Evolutionary conservation across 2,113 vertebrate genomes (phyloP).

Genomic region (Panurus biarmicus): DNA sequence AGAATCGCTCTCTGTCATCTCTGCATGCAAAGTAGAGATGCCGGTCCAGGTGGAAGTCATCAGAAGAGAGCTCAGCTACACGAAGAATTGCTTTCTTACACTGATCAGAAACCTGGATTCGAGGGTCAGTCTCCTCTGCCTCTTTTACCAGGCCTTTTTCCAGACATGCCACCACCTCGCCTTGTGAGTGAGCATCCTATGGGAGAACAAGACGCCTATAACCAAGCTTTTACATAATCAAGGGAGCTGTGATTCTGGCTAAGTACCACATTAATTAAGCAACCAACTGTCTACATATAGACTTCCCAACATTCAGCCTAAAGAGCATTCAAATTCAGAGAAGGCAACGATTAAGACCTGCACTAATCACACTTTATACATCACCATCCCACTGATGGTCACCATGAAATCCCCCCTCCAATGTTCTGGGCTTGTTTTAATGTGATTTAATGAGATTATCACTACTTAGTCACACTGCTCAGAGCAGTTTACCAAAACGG

Average conservation of each 20-base stretch:
- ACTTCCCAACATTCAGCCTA: not conserved
- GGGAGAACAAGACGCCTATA: not conserved
- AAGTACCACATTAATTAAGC: not conserved
- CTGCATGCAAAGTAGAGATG: conserved; percentile 93
- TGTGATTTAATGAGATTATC: conserved; percentile 39
- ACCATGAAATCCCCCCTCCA: not conserved
- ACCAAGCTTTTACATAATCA: not conserved
- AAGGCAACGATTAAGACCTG: not conserved
- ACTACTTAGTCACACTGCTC: conserved; percentile 31
- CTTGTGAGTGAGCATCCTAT: conserved; percentile 94
- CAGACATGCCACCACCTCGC: conserved; percentile 92
- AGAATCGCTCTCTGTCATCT: conserved; percentile 92
- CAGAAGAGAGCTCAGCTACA: conserved; percentile 93
- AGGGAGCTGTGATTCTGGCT: not conserved
- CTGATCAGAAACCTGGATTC: conserved; percentile 76
- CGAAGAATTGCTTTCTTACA: conserved; percentile 96
- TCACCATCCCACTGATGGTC: not conserved
- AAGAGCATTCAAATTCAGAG: not conserved
- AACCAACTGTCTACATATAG: not conserved
- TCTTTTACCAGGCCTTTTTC: conserved; percentile 91
- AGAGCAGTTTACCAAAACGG: conserved; percentile 38
- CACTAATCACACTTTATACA: not conserved
- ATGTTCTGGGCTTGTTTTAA: not conserved
- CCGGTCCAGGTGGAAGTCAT: conserved; percentile 92
- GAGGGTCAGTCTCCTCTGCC: conserved; percentile 77